phyloP scores from a whole-genome alignment of 2,888 invertebrate species.

The Taphrorychus bicolor region DNA sequence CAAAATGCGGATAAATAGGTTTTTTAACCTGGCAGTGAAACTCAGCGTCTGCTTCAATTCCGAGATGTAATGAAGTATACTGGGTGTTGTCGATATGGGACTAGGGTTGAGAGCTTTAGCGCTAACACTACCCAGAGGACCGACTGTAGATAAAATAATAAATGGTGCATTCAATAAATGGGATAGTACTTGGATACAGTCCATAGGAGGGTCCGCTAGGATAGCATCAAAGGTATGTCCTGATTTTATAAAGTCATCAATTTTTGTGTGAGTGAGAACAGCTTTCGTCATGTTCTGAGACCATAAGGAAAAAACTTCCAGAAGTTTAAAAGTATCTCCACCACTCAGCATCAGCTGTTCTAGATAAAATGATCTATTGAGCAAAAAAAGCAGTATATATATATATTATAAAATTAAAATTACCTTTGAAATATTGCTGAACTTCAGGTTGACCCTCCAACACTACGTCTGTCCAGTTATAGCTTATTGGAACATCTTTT shows the following conservation, averaged over 20 bases:
- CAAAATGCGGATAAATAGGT: slow-evolving; percentile 40
- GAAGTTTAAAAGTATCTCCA: no score
- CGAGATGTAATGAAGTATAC: slow-evolving; percentile 56
- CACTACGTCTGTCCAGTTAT: slow-evolving; percentile 19
- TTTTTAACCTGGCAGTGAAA: slow-evolving; percentile 42
- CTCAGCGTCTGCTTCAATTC: slow-evolving; percentile 64
- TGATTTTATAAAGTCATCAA: slow-evolving; percentile 41
- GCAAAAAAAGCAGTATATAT: no score
- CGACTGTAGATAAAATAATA: slow-evolving; percentile 51
- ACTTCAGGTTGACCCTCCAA: slow-evolving; percentile 1
- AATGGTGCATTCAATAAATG: slow-evolving; percentile 51
- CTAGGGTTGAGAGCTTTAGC: slow-evolving; percentile 61
- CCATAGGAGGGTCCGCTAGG: slow-evolving; percentile 51
- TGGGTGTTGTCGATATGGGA: slow-evolving; percentile 60
- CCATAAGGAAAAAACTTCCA: no score
- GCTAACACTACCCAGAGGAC: slow-evolving; percentile 60
- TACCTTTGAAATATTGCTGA: not conserved
- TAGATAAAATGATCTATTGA: no score
- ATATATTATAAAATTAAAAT: no score
- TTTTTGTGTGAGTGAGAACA: not conserved
- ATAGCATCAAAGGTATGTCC: slow-evolving; percentile 32
- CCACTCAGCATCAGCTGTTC: no score
- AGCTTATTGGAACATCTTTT: slow-evolving; percentile 5
- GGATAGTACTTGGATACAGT: slow-evolving; percentile 57
- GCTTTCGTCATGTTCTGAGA: not conserved